phyloP scores from a whole-genome alignment of 2,888 invertebrate species.

The Xylocampa areola region DNA sequence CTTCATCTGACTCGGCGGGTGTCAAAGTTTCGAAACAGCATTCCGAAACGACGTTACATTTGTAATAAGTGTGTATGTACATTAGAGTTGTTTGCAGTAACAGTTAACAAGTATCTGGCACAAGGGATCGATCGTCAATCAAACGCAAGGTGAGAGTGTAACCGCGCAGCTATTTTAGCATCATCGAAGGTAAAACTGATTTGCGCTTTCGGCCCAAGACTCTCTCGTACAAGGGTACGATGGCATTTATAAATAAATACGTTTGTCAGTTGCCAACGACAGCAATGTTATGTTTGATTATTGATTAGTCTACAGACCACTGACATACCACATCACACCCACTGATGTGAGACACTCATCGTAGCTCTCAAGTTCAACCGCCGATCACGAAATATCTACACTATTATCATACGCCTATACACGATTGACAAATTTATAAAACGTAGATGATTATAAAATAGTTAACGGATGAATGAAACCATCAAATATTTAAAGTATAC shows the following conservation, averaged over 20 bases:
- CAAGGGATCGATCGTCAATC: constrained; percentile 89
- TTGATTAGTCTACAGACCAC: constrained; percentile 70
- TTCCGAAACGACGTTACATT: constrained; percentile 65
- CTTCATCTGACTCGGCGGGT: constrained; percentile 62
- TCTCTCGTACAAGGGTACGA: constrained; percentile 86
- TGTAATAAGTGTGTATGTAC: constrained; percentile 68
- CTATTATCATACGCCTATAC: constrained; percentile 42
- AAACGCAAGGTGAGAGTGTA: constrained; percentile 89
- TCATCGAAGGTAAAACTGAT: constrained; percentile 89
- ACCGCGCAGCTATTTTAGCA: constrained; percentile 88
- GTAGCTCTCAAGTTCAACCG: constrained; percentile 25
- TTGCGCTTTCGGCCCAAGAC: constrained; percentile 88
- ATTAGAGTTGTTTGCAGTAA: constrained; percentile 78
- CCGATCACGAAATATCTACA: constrained; percentile 34
- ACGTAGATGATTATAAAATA: constrained; percentile 32
- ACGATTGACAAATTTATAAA: constrained; percentile 18
- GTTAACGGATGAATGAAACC: constrained; percentile 62
- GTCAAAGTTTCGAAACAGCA: constrained; percentile 67
- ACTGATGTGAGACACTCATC: constrained; percentile 35
- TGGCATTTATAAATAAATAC: constrained; percentile 86
- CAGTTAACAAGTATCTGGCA: constrained; percentile 87
- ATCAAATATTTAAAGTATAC: constrained; percentile 61
- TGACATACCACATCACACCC: constrained; percentile 50
- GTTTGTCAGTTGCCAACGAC: constrained; percentile 82
- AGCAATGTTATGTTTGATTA: constrained; percentile 66